Evolutionary conservation across 2,888 invertebrate genomes (phyloP), one percentile per base, ranked within the genome.

Genomic region (Drosophila anceps): DNA sequence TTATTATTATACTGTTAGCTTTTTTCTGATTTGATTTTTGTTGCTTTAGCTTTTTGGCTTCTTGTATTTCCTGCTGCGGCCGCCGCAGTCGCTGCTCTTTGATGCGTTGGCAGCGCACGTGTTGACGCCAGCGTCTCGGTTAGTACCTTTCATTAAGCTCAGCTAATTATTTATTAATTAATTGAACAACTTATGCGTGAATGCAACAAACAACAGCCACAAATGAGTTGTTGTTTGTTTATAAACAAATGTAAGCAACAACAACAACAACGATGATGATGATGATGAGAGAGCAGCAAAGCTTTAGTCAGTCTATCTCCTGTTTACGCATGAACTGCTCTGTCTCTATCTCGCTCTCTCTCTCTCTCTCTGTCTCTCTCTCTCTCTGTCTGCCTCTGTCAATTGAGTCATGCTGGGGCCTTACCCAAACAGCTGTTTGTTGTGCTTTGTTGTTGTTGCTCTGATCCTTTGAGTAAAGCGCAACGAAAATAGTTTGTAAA

Each of bases 401-500:
- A 48, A 33, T 61, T 65, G 59, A 65, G 57, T 64, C 69, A 55
- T 27, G 46, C 60, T 27, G 44, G 24, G 69, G 73, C 88, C 88
- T 88, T 60, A 88, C 88, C 68, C 90, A 84, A 84, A 84, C 83
- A 84, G 83, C 90, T 84, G 83, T 90, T 84, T 64, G 69, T 88
- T 85, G 80, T 66, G 80, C 76, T 63, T 10, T n/a, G n/a, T 58
- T 76, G 58, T 69, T 70, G 46, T 67, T 76, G 60, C n/a, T 76
- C 51, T 60, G 70, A 70, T 77, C 76, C 77, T 79, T 66, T 59
- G 41, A 53, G 51, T 18, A 33, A 62, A 50, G 46, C 60, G 37
- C 57, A 68, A 63, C 46, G 50, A 53, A 77, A 75, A 63, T 58
- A 53, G 66, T 53, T 60, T 61, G 61, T 65, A 73, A 79, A 64